Percentiles rank a stretch among this genome's conserved stretches.
Evolutionary conservation across 1,140 invertebrate genomes (phyloP).

Genomic region (Lithobius niger): DNA sequence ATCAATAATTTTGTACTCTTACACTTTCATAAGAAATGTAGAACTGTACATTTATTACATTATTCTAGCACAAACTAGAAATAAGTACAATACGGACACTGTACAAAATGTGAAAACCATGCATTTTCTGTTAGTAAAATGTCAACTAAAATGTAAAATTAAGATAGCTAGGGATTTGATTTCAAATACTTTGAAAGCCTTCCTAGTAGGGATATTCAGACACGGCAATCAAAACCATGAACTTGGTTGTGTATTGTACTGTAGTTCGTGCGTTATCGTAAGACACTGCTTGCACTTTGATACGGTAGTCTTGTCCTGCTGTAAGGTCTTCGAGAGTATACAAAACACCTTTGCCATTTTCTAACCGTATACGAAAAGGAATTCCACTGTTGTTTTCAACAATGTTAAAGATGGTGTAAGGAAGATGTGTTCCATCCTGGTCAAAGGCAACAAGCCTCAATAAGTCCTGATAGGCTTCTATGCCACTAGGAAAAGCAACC

Average conservation of each 20-base stretch:
- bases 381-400: slow-evolving; percentile 29
- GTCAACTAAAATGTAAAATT: no score
- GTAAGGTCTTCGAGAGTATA: slow-evolving; percentile 27
- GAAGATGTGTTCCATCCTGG: slow-evolving; percentile 26
- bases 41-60: no score
- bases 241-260: slow-evolving; percentile 33
- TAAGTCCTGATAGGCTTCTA: slow-evolving; percentile 32
- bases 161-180: no score
- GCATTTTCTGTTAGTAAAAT: no score
- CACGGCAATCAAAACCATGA: slow-evolving; percentile 34
- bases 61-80: no score
- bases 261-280: slow-evolving; percentile 22
- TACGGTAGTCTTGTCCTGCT: slow-evolving; percentile 25
- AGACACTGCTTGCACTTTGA: slow-evolving; percentile 31
- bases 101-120: no score
- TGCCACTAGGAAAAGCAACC: slow-evolving; percentile 33
- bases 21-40: no score
- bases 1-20: no score
- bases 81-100: no score
- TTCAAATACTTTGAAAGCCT: no score
- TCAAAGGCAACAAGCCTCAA: slow-evolving; percentile 33
- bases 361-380: slow-evolving; percentile 29
- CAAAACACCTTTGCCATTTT: slow-evolving; percentile 31
- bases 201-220: slow-evolving; percentile 33
- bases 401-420: slow-evolving; percentile 30